Evolutionary conservation across 2,888 invertebrate species (phyloP), one percentile per base, ranked within the genome.

Genomic region (Himalopsyche tibetana): DNA sequence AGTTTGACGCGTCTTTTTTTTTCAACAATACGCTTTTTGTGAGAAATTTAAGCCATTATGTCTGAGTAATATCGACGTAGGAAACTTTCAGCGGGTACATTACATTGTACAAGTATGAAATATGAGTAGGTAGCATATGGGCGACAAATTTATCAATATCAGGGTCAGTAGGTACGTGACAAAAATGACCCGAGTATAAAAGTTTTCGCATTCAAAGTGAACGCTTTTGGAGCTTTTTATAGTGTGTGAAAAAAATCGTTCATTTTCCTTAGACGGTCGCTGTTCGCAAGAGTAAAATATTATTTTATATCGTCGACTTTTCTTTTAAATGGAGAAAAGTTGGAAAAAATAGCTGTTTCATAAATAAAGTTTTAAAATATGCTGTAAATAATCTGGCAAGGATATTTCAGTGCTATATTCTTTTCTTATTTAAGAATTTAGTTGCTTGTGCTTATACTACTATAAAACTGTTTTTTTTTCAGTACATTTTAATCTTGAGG

Each of bases 41-140:
- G 63, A 63, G 28, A 63, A 63, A 63, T 63, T n/a, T 63, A 19
- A 63, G 63, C 63, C 63, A 63, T 63, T 63, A 63, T 63, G 19
- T 19, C n/a, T 63, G 63, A 63, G 63, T 28, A 28, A 63, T 63
- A 63, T 63, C 63, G 63, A 63, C 19, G 63, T 19, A 63, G 19
- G 28, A 63, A 63, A 63, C 19, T 63, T 63, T 63, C 63, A 28
- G 28, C 28, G 28, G 63, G 63, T 63, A 63, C 63, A 19, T 63
- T 63, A 63, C 63, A 63, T 63, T 63, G 19, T 63, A 63, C 63
- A 63, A 63, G 63, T 83, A 42, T 87, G 79, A 87, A 82, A 85
- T 88, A 87, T 87, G 88, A 79, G 85, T n/a, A 42, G 85, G 88
- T 74, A 82, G 74, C 88, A 88, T 85, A 88, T 88, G 88, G 88